Evolutionary conservation across 2,797 vertebrate species (phyloP).

Genomic region (Bradypodion pumilum): DNA sequence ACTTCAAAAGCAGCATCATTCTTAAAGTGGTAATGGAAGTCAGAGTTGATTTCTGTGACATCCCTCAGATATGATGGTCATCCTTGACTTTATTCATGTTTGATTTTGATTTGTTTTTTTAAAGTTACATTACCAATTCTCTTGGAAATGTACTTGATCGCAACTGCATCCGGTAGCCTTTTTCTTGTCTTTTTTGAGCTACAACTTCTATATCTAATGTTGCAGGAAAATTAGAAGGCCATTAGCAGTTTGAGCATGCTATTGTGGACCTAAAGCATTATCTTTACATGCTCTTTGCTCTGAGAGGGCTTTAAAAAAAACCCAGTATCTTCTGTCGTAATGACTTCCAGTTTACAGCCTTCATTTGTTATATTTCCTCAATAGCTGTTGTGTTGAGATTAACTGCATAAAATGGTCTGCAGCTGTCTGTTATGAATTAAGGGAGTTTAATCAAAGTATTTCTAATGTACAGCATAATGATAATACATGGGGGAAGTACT

Average conservation of each 20-base stretch:
- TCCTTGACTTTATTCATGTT: not conserved
- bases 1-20: conserved; percentile 35
- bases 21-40: conserved; percentile 26
- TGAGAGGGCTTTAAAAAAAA: conserved; percentile 74
- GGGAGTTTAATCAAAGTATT: conserved; percentile 99
- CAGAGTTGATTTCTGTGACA: conserved; percentile 8
- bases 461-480: conserved; percentile 98
- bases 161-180: conserved; percentile 14
- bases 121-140: not conserved
- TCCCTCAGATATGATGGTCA: conserved; percentile 4
- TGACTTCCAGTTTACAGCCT: conserved; percentile 86
- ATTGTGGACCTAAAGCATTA: conserved; percentile 67
- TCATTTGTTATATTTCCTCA: conserved; percentile 89
- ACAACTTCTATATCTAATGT: conserved; percentile 51
- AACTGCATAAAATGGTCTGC: conserved; percentile 97
- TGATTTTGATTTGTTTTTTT: not conserved
- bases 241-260: conserved; percentile 58
- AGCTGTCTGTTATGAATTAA: conserved; percentile 98
- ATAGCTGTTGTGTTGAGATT: conserved; percentile 94
- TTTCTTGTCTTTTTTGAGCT: too few relatives aligned
- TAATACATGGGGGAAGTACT: conserved; percentile 95
- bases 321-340: conserved; percentile 81
- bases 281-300: conserved; percentile 77
- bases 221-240: conserved; percentile 61
- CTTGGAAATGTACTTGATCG: conserved; percentile 32